phyloP scores from a whole-genome alignment of 2,797 vertebrate genomes.

The Xenops minutus region DNA sequence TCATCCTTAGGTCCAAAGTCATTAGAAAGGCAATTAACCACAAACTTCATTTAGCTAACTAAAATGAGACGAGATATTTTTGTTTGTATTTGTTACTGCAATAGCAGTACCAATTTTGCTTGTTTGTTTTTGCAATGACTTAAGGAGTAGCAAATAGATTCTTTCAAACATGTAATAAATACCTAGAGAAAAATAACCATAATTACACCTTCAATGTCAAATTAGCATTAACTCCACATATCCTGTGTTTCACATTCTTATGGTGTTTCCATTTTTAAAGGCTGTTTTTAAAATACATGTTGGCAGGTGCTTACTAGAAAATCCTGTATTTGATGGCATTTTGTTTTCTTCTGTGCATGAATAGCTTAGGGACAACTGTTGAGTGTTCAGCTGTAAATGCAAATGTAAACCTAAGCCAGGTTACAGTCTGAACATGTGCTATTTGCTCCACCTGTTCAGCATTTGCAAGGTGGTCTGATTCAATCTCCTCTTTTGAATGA shows the following conservation, averaged over 20 bases:
- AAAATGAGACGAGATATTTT: not conserved
- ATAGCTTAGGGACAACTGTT: not conserved
- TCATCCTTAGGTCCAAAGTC: not conserved
- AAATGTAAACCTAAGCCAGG: not conserved
- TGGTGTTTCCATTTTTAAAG: not conserved
- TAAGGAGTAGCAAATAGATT: not conserved
- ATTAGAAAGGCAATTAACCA: constrained; percentile 9
- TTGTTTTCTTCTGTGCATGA: not conserved
- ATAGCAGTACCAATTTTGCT: not conserved
- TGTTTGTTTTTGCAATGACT: not conserved
- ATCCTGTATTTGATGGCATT: not conserved
- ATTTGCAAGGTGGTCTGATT: not conserved
- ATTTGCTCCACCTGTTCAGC: not conserved
- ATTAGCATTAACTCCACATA: not conserved
- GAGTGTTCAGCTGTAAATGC: not conserved
- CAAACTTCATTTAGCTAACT: not conserved
- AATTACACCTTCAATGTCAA: not conserved
- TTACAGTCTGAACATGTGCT: not conserved
- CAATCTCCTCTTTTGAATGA: not conserved
- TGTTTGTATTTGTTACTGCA: constrained; percentile 13
- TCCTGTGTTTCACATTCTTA: not conserved
- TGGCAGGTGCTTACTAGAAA: not conserved
- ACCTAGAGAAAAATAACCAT: not conserved
- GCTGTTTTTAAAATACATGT: not conserved
- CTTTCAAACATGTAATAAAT: not conserved